Conservation (phyloP, 2,113 vertebrate species). For the Proteles cristata region DNA sequence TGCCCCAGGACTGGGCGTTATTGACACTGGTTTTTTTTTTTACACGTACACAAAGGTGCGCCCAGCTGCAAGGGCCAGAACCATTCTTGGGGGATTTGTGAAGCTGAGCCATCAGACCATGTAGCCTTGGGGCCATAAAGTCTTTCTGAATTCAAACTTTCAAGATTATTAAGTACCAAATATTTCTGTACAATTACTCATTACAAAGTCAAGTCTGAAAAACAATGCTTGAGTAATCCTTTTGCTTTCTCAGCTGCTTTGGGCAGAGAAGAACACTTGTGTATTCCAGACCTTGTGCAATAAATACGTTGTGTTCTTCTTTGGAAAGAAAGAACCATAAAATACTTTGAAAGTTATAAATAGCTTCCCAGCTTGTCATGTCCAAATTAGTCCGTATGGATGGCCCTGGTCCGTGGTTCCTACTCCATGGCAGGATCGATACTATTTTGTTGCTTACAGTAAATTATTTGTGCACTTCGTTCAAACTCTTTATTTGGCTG, state of each 20-base stretch:
- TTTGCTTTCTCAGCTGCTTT: slow-evolving; percentile 56
- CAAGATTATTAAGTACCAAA: slow-evolving; percentile 65
- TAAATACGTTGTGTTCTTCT: slow-evolving; percentile 47
- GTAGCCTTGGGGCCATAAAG: slow-evolving; percentile 47
- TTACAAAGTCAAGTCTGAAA: slow-evolving; percentile 59
- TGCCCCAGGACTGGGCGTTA: not conserved
- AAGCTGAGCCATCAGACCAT: slow-evolving; percentile 52
- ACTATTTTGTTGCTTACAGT: slow-evolving; percentile 59
- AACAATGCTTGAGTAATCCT: slow-evolving; percentile 59
- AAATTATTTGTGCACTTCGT: slow-evolving; percentile 49
- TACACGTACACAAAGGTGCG: not conserved
- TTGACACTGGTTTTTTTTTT: slow-evolving; percentile 9
- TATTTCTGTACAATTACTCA: slow-evolving; percentile 69
- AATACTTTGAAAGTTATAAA: slow-evolving; percentile 72
- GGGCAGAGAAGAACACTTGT: slow-evolving; percentile 42
- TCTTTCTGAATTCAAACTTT: slow-evolving; percentile 51
- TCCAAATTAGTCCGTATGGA: slow-evolving; percentile 63
- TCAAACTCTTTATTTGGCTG: slow-evolving; percentile 56
- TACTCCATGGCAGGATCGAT: slow-evolving; percentile 32
- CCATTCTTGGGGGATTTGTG: slow-evolving; percentile 31
- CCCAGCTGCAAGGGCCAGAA: not conserved
- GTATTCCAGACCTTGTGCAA: slow-evolving; percentile 38
- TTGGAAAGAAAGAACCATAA: slow-evolving; percentile 64
- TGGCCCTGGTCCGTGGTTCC: slow-evolving; percentile 29
- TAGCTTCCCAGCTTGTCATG: slow-evolving; percentile 58